Base-by-base conservation (phyloP, 2,797 vertebrate genomes). In the Corythornis leucogaster region DNA sequence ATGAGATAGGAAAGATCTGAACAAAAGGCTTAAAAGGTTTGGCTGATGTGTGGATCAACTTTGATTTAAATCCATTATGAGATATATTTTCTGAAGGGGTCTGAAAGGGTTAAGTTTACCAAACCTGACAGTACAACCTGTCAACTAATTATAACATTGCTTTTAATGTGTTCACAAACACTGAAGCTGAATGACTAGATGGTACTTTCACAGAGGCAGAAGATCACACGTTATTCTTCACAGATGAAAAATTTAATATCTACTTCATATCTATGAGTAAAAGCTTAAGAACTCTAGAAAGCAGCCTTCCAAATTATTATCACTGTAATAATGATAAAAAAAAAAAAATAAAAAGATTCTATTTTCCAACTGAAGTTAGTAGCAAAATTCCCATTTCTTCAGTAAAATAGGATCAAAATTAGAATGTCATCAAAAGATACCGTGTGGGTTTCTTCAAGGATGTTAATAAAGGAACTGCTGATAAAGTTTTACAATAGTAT, bases 401-500 rank as follows among this genome's bases (percentile, higher is more conserved):
- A 86, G 46, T 46, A 79, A 86, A 91, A 81, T 33, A 74, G 78
- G 57, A 88, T 80, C 40, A 81, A 81, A 95, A 95, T 91, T 63
- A 81, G 75, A 94, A 87, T 74, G 80, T 57, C 71, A 84, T 90
- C 83, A 94, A 68, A 92, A 84, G 80, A 54, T 43, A 64, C 14
- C 4, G 46, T 33, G 64, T n/a, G 48, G 61, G 61, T 74, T 92
- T 74, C 68, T 91, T 92, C 69, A 89, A 46, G 89, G 83, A 38
- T 82, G 53, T 74, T 94, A 92, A 94, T 93, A 94, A 95, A 93
- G 63, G 61, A 86, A 55, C 57, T 93, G 58, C 74, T 94, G 94
- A 95, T 93, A 95, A 94, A 94, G 25, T 53, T 85, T 68, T 48
- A 82, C 80, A 94, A 80, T 71, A 9, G 7, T 77, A 84, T 85